Percentiles rank a stretch among this genome's conserved stretches.
These are phyloP conservation scores for Prunella fulvescens DNA, from an alignment of 2,113 vertebrate genomes.

Conservation along the genomic window DNA sequence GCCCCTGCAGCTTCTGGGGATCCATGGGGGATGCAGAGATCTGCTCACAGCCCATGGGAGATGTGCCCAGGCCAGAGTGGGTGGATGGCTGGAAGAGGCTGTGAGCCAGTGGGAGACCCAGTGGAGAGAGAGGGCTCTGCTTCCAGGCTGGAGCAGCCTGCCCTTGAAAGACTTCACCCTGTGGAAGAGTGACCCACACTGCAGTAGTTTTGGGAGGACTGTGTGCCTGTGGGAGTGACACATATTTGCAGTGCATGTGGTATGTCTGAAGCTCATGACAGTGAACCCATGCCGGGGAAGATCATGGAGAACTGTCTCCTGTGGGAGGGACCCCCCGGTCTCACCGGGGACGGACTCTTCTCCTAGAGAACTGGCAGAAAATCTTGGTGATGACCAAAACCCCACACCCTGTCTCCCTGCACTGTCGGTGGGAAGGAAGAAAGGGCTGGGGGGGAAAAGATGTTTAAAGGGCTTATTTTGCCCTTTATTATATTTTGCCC, in stretches of 20 bases:
- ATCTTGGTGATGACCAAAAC: neutral
- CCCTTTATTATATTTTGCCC: too few relatives aligned
- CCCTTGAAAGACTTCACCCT: neutral
- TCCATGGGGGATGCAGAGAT: neutral
- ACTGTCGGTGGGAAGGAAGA: rapidly evolving
- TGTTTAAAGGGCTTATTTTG: neutral
- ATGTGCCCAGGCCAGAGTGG: rapidly evolving
- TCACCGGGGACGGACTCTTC: too few relatives aligned
- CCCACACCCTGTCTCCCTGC: neutral
- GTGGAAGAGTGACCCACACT: rapidly evolving
- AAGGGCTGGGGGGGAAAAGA: rapidly evolving
- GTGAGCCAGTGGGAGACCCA: neutral
- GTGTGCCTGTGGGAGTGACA: neutral
- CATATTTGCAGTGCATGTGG: rapidly evolving
- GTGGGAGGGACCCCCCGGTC: rapidly evolving
- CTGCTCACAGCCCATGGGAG: rapidly evolving
- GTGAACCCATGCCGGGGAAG: rapidly evolving
- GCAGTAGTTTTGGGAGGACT: neutral
- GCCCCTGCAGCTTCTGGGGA: neutral
- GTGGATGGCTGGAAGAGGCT: neutral
- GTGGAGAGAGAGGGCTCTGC: rapidly evolving
- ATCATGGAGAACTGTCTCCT: rapidly evolving
- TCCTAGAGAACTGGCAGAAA: rapidly evolving
- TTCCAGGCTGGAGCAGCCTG: neutral
- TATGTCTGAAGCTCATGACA: rapidly evolving